These are phyloP conservation scores for Molorchus minor DNA, from an alignment of 2,888 invertebrate genomes.

Conservation along the genomic window DNA sequence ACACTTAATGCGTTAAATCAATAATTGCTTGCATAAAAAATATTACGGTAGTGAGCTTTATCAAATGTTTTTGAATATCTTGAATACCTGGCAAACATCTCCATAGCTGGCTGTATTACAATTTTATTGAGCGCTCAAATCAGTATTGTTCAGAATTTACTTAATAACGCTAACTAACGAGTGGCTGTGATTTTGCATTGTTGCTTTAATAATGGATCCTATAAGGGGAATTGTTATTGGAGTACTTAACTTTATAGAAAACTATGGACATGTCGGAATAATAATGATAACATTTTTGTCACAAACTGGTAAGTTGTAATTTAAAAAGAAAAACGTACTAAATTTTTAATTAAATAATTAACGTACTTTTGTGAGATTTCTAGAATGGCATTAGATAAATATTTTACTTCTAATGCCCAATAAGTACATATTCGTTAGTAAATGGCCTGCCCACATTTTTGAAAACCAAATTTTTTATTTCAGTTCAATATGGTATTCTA, in stretches of 20 bases:
- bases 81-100: neutral
- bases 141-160: too few relatives aligned
- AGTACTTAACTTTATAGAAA: neutral
- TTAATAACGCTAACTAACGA: too few relatives aligned
- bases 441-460: neutral
- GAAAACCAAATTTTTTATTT: neutral
- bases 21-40: too few relatives aligned
- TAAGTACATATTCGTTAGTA: too few relatives aligned
- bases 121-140: too few relatives aligned
- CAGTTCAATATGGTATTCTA: conserved; percentile 2
- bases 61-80: neutral
- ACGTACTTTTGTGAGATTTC: too few relatives aligned
- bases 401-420: too few relatives aligned
- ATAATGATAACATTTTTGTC: neutral
- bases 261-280: neutral
- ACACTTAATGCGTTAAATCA: too few relatives aligned
- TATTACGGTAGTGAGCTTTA: too few relatives aligned
- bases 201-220: neutral
- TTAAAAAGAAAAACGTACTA: neutral
- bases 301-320: neutral
- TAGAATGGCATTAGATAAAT: too few relatives aligned
- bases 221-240: neutral
- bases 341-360: neutral
- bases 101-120: too few relatives aligned
- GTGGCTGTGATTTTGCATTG: neutral